A percentile compares a stretch with the other conserved stretches of the same genome.
Conservation (phyloP, 2,113 vertebrate species). For the Limnothrissa miodon region DNA sequence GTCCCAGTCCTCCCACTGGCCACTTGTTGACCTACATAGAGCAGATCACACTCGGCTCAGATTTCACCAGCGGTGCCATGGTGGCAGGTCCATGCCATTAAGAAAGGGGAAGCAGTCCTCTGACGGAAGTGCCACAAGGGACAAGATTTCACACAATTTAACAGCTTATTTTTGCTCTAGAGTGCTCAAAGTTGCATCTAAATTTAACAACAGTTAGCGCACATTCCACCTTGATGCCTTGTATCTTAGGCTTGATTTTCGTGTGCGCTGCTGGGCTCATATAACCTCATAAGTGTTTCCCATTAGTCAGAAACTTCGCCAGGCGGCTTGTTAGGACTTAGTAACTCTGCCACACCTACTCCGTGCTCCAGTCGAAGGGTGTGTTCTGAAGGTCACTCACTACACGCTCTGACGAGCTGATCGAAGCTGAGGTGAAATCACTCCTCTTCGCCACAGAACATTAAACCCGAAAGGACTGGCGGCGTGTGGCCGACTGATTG, state of each 20-base stretch:
- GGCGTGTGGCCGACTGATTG: not conserved
- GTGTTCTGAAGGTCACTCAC: conserved; percentile 33
- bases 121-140: not conserved
- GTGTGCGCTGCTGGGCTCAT: not conserved
- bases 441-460: conserved; percentile 34
- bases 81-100: not conserved
- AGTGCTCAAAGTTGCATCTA: not conserved
- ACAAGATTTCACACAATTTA: not conserved
- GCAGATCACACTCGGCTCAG: not conserved
- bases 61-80: not conserved
- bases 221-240: not conserved
- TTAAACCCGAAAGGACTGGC: conserved; percentile 24
- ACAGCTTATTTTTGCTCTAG: not conserved
- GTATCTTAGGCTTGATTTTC: not conserved
- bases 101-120: not conserved
- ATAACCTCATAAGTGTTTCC: not conserved
- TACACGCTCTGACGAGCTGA: conserved; percentile 18
- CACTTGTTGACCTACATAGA: not conserved
- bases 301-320: conserved; percentile 24
- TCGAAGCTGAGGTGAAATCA: conserved; percentile 19
- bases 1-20: not conserved
- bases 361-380: not conserved
- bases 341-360: conserved; percentile 16
- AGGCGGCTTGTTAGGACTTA: not conserved
- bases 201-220: not conserved